These are phyloP conservation scores for human DNA, from an alignment of 2,113 vertebrate genomes.

Conservation along the genomic window GRCh38 chrX:7651501-7652000, in stretches of 20 bases:
- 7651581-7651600: not conserved
- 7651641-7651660: not conserved
- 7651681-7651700: not conserved
- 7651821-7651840: too few species aligned
- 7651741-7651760: not conserved
- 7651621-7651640: not conserved
- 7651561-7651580: not conserved
- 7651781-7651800: not conserved
- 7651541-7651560: not conserved
- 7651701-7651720: not conserved
- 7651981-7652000: too few species aligned
- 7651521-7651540: not conserved
- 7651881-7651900: too few species aligned
- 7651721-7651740: not conserved
- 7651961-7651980: too few species aligned
- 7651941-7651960: too few species aligned
- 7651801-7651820: not conserved
- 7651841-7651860: too few species aligned
- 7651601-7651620: not conserved
- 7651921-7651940: too few species aligned
- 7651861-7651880: not conserved
- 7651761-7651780: not conserved
- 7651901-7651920: too few species aligned
- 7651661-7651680: not conserved
- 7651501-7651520: not conserved